A percentile compares a stretch with the other conserved stretches of the same genome.
Evolutionary conservation across 2,888 invertebrate species (phyloP).

Genomic region (Deilephila elpenor): DNA sequence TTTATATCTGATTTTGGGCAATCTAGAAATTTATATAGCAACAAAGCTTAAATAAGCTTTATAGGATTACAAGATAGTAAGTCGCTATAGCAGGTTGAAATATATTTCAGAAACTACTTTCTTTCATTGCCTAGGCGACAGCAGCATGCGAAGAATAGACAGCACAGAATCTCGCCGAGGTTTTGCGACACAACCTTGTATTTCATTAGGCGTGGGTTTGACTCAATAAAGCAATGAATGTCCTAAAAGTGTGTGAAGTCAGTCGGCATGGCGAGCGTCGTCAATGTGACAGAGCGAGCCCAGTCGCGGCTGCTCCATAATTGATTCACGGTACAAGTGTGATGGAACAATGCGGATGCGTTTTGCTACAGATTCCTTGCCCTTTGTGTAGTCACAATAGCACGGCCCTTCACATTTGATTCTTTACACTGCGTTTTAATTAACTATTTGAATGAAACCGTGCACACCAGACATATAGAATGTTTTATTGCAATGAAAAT

Average conservation of each 20-base stretch:
- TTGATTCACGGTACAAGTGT: slow-evolving; percentile 65
- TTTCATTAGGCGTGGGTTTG: too few species aligned
- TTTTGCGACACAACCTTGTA: too few species aligned
- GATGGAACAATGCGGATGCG: slow-evolving; percentile 70
- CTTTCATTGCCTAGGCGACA: too few species aligned
- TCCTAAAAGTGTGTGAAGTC: not conserved
- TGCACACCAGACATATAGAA: not conserved
- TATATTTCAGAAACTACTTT: too few species aligned
- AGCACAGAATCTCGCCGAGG: too few species aligned
- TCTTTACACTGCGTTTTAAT: slow-evolving; percentile 13
- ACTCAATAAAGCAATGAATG: too few species aligned
- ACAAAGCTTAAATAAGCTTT: too few species aligned
- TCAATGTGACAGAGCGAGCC: slow-evolving; percentile 29
- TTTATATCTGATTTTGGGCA: too few species aligned
- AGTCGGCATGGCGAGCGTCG: slow-evolving; percentile 5
- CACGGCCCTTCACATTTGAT: slow-evolving; percentile 18
- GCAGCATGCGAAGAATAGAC: too few species aligned
- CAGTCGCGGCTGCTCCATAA: slow-evolving; percentile 50
- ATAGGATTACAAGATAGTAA: too few species aligned
- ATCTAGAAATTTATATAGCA: too few species aligned
- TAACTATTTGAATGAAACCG: slow-evolving; percentile 11
- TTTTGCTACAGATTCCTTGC: slow-evolving; percentile 45
- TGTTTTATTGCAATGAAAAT: not conserved
- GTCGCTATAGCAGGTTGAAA: too few species aligned
- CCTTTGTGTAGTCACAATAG: slow-evolving; percentile 23